These are phyloP conservation scores for Drosophila cognata DNA, from an alignment of 2,888 invertebrate genomes.

Conservation along the genomic window DNA sequence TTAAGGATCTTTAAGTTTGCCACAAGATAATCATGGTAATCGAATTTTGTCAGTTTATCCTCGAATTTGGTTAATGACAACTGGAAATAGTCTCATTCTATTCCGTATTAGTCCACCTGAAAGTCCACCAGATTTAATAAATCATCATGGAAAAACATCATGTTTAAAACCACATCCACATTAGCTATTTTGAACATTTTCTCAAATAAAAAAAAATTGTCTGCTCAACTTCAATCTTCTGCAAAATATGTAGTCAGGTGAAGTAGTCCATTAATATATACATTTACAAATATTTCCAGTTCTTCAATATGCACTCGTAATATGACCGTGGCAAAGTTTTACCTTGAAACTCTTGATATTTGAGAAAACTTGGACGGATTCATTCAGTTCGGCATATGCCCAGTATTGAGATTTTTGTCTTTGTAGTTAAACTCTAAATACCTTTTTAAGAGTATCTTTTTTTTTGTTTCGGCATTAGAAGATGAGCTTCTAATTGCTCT, in stretches of 20 bases:
- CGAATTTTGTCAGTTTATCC: constrained; percentile 76
- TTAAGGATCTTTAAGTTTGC: constrained; percentile 67
- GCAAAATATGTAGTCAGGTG: too few species aligned
- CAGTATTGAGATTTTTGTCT: too few species aligned
- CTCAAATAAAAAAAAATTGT: constrained; percentile 24
- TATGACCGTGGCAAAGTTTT: too few species aligned
- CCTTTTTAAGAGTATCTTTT: not conserved
- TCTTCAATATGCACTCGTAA: too few species aligned
- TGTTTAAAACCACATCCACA: constrained; percentile 65
- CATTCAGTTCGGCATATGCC: too few species aligned
- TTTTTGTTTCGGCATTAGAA: not conserved
- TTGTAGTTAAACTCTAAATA: not conserved
- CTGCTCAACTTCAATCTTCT: too few species aligned
- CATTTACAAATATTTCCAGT: too few species aligned
- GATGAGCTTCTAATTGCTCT: constrained; percentile 1
- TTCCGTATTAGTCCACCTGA: constrained; percentile 72
- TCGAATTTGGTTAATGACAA: constrained; percentile 77
- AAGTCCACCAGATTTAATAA: constrained; percentile 69
- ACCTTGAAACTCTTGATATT: too few species aligned
- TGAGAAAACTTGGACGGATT: too few species aligned
- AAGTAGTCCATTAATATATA: too few species aligned
- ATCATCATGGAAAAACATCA: constrained; percentile 75
- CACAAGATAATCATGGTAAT: constrained; percentile 70
- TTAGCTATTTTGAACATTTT: constrained; percentile 32
- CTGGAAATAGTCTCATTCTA: constrained; percentile 78